Evolutionary conservation across 2,888 invertebrate species (phyloP).

Genomic region (Leucophenga montana): DNA sequence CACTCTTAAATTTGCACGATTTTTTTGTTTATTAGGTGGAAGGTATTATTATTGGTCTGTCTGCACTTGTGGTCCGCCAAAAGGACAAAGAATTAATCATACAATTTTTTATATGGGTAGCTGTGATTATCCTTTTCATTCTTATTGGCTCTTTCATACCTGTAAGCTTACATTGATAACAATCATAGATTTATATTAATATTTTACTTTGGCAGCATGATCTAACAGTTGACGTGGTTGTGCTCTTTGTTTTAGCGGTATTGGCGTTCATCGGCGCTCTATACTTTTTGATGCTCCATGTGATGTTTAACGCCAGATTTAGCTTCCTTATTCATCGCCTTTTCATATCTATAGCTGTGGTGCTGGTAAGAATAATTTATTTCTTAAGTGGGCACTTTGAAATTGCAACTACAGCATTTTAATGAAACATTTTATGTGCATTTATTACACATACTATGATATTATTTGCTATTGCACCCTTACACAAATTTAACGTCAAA

Average conservation of each 20-base stretch:
- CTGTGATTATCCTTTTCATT: slow-evolving; percentile 40
- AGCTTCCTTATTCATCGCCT: slow-evolving; percentile 37
- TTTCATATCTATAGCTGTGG: slow-evolving; percentile 42
- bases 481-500: too few species aligned
- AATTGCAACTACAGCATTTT: too few species aligned
- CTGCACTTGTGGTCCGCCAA: slow-evolving; percentile 41
- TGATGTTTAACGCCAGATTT: slow-evolving; percentile 43
- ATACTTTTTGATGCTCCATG: slow-evolving; percentile 51
- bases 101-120: slow-evolving; percentile 39
- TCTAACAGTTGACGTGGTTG: slow-evolving; percentile 48
- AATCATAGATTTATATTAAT: too few species aligned
- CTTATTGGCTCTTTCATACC: slow-evolving; percentile 39
- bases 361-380: slow-evolving; percentile 36
- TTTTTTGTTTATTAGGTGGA: slow-evolving; percentile 44
- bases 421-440: too few species aligned
- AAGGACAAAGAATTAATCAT: slow-evolving; percentile 36
- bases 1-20: background rate
- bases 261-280: slow-evolving; percentile 44
- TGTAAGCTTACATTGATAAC: slow-evolving; percentile 31
- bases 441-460: too few species aligned
- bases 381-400: background rate
- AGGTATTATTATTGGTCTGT: slow-evolving; percentile 42
- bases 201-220: slow-evolving; percentile 40
- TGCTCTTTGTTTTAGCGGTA: slow-evolving; percentile 47
- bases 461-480: too few species aligned